A percentile compares a stretch with the other conserved stretches of the same genome.
These are phyloP conservation scores for Ginglymostoma cirratum DNA, from an alignment of 2,113 vertebrate species.

Conservation along the genomic window DNA sequence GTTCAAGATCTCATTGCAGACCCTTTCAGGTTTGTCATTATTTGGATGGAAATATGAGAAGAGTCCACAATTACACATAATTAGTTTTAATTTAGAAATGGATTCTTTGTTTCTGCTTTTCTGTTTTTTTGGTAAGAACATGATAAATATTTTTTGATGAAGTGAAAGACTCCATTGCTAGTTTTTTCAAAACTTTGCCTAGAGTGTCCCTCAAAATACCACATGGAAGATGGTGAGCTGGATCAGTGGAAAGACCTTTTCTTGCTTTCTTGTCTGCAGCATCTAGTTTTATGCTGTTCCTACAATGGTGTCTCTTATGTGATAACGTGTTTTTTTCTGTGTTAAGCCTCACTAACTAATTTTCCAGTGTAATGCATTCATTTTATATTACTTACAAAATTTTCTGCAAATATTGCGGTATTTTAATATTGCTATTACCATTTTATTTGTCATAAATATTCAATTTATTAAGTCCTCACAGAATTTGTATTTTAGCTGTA, in stretches of 20 bases:
- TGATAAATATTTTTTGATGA: neutral
- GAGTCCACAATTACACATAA: neutral
- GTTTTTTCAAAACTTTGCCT: neutral
- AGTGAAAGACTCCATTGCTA: neutral
- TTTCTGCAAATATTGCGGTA: neutral
- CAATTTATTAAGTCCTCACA: neutral
- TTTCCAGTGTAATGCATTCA: neutral
- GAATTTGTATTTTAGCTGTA: neutral
- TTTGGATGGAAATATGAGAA: neutral
- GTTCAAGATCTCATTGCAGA: neutral
- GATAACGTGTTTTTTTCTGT: neutral
- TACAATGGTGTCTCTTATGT: neutral
- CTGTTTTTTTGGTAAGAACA: neutral
- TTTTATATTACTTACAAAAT: neutral
- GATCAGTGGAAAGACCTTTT: neutral
- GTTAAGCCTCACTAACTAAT: neutral
- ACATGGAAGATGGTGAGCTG: neutral
- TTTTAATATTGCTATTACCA: neutral
- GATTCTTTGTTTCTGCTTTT: neutral
- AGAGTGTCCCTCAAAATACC: neutral
- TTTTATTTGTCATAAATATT: neutral
- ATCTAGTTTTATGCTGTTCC: neutral
- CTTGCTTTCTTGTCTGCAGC: neutral
- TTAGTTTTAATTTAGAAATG: neutral
- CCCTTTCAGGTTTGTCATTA: neutral